These are phyloP conservation scores for Xenopus borealis DNA, from an alignment of 2,113 vertebrate genomes.

Conservation along the genomic window DNA sequence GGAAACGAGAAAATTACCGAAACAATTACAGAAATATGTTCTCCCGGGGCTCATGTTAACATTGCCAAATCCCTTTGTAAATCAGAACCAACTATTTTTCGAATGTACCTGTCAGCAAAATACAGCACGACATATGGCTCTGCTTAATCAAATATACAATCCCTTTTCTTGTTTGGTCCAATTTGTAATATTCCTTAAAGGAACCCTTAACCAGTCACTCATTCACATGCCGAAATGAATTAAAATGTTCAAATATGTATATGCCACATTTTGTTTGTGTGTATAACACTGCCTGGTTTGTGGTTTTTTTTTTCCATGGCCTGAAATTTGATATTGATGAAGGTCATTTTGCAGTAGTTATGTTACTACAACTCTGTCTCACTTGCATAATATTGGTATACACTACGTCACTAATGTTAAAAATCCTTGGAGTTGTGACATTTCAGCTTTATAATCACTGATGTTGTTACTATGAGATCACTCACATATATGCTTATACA, in stretches of 20 bases:
- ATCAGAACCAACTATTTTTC: constrained; percentile 76
- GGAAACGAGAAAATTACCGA: constrained; percentile 91
- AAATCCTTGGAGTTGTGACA: neutral
- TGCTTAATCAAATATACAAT: constrained; percentile 77
- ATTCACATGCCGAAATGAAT: constrained; percentile 72
- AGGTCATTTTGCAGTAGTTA: constrained; percentile 71
- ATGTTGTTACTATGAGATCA: too few relatives aligned
- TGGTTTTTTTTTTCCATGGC: constrained; percentile 47
- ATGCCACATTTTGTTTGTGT: constrained; percentile 67
- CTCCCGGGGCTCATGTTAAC: constrained; percentile 80
- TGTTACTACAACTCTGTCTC: constrained; percentile 51
- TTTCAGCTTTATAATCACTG: too few relatives aligned
- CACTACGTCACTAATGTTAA: too few relatives aligned
- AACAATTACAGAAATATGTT: constrained; percentile 85
- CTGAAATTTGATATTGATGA: constrained; percentile 62
- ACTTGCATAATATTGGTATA: neutral
- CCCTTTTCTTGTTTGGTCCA: constrained; percentile 56
- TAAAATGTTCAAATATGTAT: constrained; percentile 76
- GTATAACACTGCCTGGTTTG: constrained; percentile 60
- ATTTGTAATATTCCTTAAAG: constrained; percentile 66
- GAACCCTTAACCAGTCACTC: constrained; percentile 67
- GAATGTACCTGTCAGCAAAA: constrained; percentile 77
- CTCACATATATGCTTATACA: too few relatives aligned
- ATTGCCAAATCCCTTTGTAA: constrained; percentile 80
- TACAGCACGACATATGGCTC: constrained; percentile 69